Evolutionary conservation across 2,888 invertebrate species (phyloP).

Genomic region (Macaria notata): DNA sequence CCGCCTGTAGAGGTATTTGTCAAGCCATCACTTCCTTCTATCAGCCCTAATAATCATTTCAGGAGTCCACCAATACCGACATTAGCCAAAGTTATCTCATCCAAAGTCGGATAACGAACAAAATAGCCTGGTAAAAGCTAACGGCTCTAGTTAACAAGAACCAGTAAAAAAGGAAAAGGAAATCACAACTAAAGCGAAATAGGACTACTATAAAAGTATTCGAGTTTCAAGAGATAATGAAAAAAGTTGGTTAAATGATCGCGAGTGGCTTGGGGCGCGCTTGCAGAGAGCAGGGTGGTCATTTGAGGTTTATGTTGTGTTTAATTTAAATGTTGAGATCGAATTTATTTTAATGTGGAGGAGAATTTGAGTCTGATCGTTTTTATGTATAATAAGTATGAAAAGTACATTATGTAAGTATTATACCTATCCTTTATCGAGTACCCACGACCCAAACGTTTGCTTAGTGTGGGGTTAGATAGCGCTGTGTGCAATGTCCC

Average conservation of each 20-base stretch:
- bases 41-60: neutral
- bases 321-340: no score
- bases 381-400: no score
- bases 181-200: conserved; percentile 69
- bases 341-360: no score
- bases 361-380: no score
- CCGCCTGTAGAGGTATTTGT: no score
- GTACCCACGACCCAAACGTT: no score
- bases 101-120: conserved; percentile 39
- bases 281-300: conserved; percentile 3
- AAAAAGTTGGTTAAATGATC: conserved; percentile 77
- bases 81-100: conserved; percentile 38
- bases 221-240: conserved; percentile 70
- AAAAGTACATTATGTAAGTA: no score
- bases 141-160: conserved; percentile 54
- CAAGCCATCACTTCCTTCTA: no score
- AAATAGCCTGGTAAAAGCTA: conserved; percentile 60
- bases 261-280: conserved; percentile 48
- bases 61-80: conserved; percentile 11
- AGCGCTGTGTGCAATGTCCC: no score
- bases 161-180: conserved; percentile 45
- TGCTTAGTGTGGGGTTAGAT: no score
- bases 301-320: no score
- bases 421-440: no score
- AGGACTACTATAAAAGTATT: conserved; percentile 68